Evolutionary conservation across 2,797 vertebrate species (phyloP), one percentile per base, ranked within the genome.

Genomic region (Hippoglossus hippoglossus): DNA sequence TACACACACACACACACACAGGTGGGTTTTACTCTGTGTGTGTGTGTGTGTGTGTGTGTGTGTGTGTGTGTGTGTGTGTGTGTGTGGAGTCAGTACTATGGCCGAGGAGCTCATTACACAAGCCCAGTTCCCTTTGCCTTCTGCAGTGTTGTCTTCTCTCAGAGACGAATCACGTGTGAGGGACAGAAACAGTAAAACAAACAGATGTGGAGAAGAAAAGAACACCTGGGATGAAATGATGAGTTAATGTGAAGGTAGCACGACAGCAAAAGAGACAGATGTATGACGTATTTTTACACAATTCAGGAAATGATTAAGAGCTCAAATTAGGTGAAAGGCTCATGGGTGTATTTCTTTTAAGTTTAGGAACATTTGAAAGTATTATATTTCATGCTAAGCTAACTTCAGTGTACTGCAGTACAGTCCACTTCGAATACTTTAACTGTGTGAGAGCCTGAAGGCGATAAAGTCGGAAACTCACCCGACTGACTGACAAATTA

Each of bases 71-170:
- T 36, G 22, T 24, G 24, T 24, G 24, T 28, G 6, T 28, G 26
- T 28, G 5, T 28, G 26, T 28, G 13, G 12, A 62, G 56, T 75
- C 74, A 56, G 67, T 77, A 71, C 67, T 77, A 66, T 57, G 54
- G 58, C 51, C 57, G 71, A 83, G 71, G 73, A 85, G 73, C 75
- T 89, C 81, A 73, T 89, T 84, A 82, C 71, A 74, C 66, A 28
- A 57, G 59, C 21, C 52, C 55, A 19, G 49, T 49, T 79, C 57
- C 31, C 59, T 63, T 22, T 71, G 9, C 71, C 72, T 80, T 69
- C 31, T 50, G 57, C 8, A 13, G 6, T 2, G 4, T 61, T 31
- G 15, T 73, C 62, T 49, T 34, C 21, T 66, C 21, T 25, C 9
- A 1, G 65, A 57, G 10, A 49, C 56, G 56, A 56, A 69, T 47